A percentile compares a stretch with the other conserved stretches of the same genome.
Conservation (phyloP, 37 sponge, comb jelly and placozoan species). For the Chondrilla cf. caribensis region DNA sequence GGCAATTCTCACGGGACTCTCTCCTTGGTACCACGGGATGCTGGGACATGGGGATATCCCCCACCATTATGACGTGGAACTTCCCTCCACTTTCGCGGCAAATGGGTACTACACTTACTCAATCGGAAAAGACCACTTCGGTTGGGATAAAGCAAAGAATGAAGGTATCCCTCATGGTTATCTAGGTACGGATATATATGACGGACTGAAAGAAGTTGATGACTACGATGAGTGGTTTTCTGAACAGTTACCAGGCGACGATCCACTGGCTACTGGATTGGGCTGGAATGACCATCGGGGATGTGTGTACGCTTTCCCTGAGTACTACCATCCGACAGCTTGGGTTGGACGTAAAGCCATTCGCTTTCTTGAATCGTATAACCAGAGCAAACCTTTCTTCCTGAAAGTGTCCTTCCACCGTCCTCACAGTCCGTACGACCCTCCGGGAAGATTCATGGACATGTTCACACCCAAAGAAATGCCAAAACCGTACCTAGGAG, state of each 20-base stretch:
- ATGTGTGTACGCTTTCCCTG: constrained; percentile 48
- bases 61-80: constrained; percentile 34
- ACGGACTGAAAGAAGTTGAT: constrained; percentile 48
- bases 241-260: constrained; percentile 30
- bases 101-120: constrained; percentile 52
- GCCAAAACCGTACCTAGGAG: constrained; percentile 47
- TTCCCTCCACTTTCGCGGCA: constrained; percentile 36
- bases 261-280: constrained; percentile 65
- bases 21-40: constrained; percentile 80
- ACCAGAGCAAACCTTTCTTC: constrained; percentile 50
- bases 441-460: constrained; percentile 53
- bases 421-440: constrained; percentile 79
- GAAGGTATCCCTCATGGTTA: constrained; percentile 58
- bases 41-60: constrained; percentile 56
- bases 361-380: constrained; percentile 40
- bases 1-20: constrained; percentile 66
- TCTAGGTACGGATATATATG: constrained; percentile 50
- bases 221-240: constrained; percentile 73
- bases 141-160: constrained; percentile 45
- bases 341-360: constrained; percentile 64
- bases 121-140: constrained; percentile 77
- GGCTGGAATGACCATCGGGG: constrained; percentile 66
- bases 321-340: constrained; percentile 71
- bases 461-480: constrained; percentile 31
- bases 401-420: constrained; percentile 74